Evolutionary conservation across 2,113 vertebrate species (phyloP).

Genomic region (Motacilla alba): DNA sequence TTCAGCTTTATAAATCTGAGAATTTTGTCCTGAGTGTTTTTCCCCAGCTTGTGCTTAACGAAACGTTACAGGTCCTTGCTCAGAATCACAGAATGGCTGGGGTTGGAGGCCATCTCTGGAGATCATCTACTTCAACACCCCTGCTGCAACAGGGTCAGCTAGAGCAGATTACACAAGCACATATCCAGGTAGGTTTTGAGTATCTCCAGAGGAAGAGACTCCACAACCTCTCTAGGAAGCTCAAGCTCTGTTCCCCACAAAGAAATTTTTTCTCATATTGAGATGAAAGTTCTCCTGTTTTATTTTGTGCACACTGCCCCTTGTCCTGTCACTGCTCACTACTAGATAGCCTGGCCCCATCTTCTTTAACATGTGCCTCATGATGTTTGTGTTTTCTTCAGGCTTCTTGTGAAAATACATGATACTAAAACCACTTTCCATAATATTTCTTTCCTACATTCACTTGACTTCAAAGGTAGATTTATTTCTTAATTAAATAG

Average conservation of each 20-base stretch:
- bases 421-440: not conserved
- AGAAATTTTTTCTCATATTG: not conserved
- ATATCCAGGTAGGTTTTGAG: not conserved
- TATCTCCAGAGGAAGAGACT: not conserved
- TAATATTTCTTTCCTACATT: not conserved
- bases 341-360: not conserved
- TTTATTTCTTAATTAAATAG: not conserved
- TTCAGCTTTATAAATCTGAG: not conserved
- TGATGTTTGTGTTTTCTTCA: not conserved
- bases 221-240: not conserved
- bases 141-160: not conserved
- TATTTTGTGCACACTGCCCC: not conserved
- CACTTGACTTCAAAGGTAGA: not conserved
- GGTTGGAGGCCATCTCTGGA: not conserved
- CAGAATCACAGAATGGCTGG: not conserved
- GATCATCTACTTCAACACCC: not conserved
- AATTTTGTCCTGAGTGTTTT: not conserved
- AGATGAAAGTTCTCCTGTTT: not conserved
- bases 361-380: not conserved
- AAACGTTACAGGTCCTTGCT: not conserved
- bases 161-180: not conserved
- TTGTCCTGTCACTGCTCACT: not conserved
- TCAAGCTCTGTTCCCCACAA: not conserved
- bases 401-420: not conserved
- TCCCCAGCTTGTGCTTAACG: not conserved